These are phyloP conservation scores for Oncorhynchus tshawytscha DNA, from an alignment of 2,113 vertebrate genomes.

Conservation along the genomic window DNA sequence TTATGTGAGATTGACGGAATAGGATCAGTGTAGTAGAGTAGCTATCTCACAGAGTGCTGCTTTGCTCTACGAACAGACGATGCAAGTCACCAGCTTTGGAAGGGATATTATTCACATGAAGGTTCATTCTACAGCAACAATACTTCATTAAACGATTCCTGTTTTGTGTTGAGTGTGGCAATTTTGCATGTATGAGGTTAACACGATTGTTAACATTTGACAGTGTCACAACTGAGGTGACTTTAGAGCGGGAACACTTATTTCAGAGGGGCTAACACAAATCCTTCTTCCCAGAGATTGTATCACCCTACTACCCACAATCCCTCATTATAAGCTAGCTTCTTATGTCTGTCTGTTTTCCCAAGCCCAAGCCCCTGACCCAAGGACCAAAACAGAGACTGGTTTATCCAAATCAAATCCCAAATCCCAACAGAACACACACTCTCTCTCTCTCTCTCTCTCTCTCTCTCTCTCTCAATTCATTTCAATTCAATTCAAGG, in stretches of 20 bases:
- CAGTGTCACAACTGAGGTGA: background rate
- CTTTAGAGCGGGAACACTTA: background rate
- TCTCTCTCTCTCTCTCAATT: no score
- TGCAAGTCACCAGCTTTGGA: slow-evolving; percentile 10
- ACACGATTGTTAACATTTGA: background rate
- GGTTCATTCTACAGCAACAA: background rate
- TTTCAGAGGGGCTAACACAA: slow-evolving; percentile 5
- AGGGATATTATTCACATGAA: background rate
- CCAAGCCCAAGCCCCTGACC: background rate
- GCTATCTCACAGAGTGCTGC: slow-evolving; percentile 37
- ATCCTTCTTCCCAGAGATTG: background rate
- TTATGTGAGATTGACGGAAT: slow-evolving; percentile 74
- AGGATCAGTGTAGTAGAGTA: slow-evolving; percentile 61
- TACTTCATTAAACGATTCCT: background rate
- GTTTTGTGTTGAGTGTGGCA: background rate
- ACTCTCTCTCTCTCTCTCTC: no score
- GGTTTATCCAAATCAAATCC: background rate
- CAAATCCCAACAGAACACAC: no score
- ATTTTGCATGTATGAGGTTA: background rate
- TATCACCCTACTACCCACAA: slow-evolving; percentile 18
- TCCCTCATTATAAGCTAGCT: slow-evolving; percentile 37
- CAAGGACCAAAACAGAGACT: slow-evolving; percentile 15
- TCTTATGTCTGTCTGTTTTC: slow-evolving; percentile 1
- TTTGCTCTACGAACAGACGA: slow-evolving; percentile 26
- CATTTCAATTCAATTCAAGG: no score